Conservation (phyloP, 2,113 vertebrate genomes). For the Sapajus apella region DNA sequence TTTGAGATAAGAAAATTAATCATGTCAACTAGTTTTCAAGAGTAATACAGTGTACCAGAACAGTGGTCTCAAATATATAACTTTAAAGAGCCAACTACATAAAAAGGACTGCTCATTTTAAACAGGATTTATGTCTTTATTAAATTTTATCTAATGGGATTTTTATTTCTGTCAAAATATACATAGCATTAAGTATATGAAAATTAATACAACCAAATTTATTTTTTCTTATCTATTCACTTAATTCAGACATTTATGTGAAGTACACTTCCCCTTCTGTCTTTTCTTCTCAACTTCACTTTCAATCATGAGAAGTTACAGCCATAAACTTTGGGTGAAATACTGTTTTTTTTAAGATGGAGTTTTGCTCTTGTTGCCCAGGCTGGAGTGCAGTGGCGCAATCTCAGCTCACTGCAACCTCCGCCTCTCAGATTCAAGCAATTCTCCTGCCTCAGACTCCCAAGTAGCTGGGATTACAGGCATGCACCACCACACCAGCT, state of each 20-base stretch:
- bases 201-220: neutral
- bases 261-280: neutral
- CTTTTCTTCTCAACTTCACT: neutral
- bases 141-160: neutral
- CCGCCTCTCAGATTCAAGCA: no score
- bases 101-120: neutral
- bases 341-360: no score
- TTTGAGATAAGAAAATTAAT: neutral
- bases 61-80: neutral
- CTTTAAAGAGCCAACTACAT: neutral
- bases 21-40: neutral
- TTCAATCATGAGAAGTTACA: neutral
- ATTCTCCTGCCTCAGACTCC: no score
- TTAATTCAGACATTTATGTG: neutral
- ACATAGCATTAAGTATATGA: neutral
- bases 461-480: no score
- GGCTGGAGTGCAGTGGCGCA: no score
- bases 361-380: no score
- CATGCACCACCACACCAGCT: no score
- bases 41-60: neutral
- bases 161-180: neutral
- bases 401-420: no score
- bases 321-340: neutral
- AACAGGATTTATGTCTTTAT: neutral
- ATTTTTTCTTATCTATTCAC: neutral